phyloP scores from a whole-genome alignment of 92 coral and sea anemone genomes.

The Paramuricea clavata region DNA sequence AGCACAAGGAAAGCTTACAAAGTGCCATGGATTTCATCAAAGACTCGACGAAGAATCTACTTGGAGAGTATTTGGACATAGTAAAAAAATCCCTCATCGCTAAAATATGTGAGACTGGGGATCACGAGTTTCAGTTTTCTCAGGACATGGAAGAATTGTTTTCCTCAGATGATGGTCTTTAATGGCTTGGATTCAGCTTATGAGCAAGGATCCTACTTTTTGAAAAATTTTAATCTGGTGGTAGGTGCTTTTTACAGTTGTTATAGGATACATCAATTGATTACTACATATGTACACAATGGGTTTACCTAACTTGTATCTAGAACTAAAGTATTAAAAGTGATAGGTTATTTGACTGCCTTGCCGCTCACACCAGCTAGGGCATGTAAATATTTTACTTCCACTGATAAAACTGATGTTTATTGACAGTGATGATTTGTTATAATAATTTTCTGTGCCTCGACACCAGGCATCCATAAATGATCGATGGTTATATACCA shows the following conservation, averaged over 20 bases:
- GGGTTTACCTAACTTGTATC: too few relatives aligned
- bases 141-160: conserved; percentile 55
- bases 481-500: too few relatives aligned
- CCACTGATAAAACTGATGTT: too few relatives aligned
- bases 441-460: too few relatives aligned
- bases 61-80: conserved; percentile 33
- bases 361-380: too few relatives aligned
- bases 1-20: conserved; percentile 32
- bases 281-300: too few relatives aligned
- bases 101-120: conserved; percentile 6
- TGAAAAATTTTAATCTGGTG: conserved; percentile 48
- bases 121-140: conserved; percentile 36
- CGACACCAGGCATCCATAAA: too few relatives aligned
- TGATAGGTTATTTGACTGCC: too few relatives aligned
- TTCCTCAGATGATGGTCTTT: conserved; percentile 30
- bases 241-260: conserved; percentile 33
- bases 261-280: too few relatives aligned
- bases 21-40: conserved; percentile 42
- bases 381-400: too few relatives aligned
- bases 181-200: conserved; percentile 39
- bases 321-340: too few relatives aligned
- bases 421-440: too few relatives aligned
- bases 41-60: conserved; percentile 49
- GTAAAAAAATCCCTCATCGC: conserved; percentile 30
- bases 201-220: conserved; percentile 39